These are phyloP conservation scores for Upupa epops DNA, from an alignment of 2,113 vertebrate genomes.

Conservation along the genomic window DNA sequence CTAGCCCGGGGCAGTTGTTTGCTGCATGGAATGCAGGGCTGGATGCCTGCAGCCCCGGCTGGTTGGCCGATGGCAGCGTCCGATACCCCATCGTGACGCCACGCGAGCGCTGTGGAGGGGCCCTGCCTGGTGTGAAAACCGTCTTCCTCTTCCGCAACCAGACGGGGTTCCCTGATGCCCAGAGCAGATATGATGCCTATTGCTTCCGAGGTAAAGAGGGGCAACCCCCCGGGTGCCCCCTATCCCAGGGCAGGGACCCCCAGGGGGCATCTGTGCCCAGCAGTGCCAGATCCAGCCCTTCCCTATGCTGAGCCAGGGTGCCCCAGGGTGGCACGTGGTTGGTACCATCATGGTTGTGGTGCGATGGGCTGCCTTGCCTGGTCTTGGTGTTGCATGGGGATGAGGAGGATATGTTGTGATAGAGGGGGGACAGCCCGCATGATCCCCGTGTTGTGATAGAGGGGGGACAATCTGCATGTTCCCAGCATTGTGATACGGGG, in stretches of 20 bases:
- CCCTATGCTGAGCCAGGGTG: rapidly evolving
- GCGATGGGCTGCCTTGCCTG: too few relatives aligned
- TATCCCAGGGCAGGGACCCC: rapidly evolving
- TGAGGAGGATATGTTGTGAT: too few relatives aligned
- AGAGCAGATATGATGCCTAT: slow-evolving; percentile 85
- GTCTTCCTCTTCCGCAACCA: slow-evolving; percentile 91
- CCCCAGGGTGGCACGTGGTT: too few relatives aligned
- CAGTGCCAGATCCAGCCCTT: background rate
- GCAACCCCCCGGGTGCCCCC: rapidly evolving
- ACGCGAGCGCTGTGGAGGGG: slow-evolving; percentile 87
- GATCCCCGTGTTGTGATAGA: background rate
- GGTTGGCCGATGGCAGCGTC: slow-evolving; percentile 92
- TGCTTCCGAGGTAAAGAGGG: slow-evolving; percentile 86
- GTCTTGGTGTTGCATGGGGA: too few relatives aligned
- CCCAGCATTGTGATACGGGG: too few relatives aligned
- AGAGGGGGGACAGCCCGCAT: rapidly evolving
- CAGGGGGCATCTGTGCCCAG: background rate
- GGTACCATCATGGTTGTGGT: too few relatives aligned
- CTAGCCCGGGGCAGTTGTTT: slow-evolving; percentile 87
- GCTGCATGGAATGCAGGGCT: slow-evolving; percentile 88
- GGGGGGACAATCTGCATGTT: background rate
- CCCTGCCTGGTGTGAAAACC: slow-evolving; percentile 86
- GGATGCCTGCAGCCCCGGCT: slow-evolving; percentile 90
- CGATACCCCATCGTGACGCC: slow-evolving; percentile 90
- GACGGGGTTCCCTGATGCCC: slow-evolving; percentile 88